Conservation (phyloP, 2,888 invertebrate species). For the Pachydiplax longipennis region DNA sequence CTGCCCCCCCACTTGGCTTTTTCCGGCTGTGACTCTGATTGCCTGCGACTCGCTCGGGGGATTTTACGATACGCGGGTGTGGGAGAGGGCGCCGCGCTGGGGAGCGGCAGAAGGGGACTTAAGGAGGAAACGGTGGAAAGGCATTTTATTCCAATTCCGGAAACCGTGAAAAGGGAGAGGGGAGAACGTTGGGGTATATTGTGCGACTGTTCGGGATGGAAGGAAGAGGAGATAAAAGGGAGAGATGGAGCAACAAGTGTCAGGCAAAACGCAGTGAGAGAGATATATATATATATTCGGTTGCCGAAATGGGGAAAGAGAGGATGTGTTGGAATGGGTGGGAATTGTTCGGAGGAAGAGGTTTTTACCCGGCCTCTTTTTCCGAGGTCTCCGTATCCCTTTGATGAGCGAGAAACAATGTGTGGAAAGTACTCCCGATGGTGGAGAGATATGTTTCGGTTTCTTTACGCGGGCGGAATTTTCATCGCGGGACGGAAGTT, state of each 20-base stretch:
- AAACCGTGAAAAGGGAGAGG: background rate
- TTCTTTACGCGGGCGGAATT: no score
- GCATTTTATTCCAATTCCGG: slow-evolving; percentile 32
- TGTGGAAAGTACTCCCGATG: no score
- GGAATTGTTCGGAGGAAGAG: background rate
- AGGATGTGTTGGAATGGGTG: background rate
- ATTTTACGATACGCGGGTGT: background rate
- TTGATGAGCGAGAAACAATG: no score
- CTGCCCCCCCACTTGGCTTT: background rate
- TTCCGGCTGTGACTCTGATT: slow-evolving; percentile 37
- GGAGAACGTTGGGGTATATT: background rate
- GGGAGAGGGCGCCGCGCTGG: background rate
- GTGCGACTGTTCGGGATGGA: background rate
- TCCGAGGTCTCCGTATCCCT: no score
- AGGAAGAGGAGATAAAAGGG: background rate
- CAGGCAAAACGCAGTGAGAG: background rate
- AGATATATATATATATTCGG: slow-evolving; percentile 3
- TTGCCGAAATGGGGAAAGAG: background rate
- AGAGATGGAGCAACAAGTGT: background rate
- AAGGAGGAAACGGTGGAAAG: slow-evolving; percentile 33
- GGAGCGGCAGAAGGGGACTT: background rate
- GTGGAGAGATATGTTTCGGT: no score
- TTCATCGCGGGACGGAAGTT: no score
- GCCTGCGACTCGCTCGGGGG: background rate
- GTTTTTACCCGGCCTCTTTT: background rate